A percentile compares a stretch with the other conserved stretches of the same genome.
Conservation (phyloP, 2,113 vertebrate genomes). For the Lepidothrix coronata region DNA sequence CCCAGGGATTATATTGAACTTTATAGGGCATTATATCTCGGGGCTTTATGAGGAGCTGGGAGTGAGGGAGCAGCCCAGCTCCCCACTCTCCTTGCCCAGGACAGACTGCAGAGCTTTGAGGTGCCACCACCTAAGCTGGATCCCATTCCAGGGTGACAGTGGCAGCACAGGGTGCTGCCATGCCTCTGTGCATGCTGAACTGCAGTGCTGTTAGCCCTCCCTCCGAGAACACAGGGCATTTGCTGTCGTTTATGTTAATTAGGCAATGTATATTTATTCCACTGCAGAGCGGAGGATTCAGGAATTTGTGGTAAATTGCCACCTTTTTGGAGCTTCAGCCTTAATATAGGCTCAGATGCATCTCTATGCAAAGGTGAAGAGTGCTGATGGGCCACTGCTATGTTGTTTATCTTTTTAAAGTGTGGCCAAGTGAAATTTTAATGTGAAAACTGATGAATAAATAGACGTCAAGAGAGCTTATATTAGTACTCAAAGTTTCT, state of each 20-base stretch:
- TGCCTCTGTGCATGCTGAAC: not conserved
- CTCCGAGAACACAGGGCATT: not conserved
- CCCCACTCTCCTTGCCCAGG: not conserved
- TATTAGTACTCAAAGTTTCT: not conserved
- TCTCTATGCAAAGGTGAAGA: not conserved
- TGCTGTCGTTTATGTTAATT: not conserved
- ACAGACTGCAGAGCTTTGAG: not conserved
- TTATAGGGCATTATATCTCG: rapidly evolving
- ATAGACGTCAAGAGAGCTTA: not conserved
- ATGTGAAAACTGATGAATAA: not conserved
- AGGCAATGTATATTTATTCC: not conserved
- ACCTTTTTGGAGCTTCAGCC: not conserved
- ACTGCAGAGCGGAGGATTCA: not conserved
- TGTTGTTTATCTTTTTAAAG: not conserved
- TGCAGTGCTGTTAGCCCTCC: not conserved
- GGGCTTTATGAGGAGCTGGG: not conserved
- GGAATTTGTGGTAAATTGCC: not conserved
- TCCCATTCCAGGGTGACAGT: rapidly evolving
- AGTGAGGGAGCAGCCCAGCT: not conserved
- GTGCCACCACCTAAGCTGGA: not conserved
- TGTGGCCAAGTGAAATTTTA: not conserved
- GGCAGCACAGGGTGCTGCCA: not conserved
- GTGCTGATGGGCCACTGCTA: not conserved
- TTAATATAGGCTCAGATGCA: not conserved
- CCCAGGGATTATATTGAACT: not conserved